Evolutionary conservation across 1,140 invertebrate genomes (phyloP).

Genomic region (Pogonus chalceus): DNA sequence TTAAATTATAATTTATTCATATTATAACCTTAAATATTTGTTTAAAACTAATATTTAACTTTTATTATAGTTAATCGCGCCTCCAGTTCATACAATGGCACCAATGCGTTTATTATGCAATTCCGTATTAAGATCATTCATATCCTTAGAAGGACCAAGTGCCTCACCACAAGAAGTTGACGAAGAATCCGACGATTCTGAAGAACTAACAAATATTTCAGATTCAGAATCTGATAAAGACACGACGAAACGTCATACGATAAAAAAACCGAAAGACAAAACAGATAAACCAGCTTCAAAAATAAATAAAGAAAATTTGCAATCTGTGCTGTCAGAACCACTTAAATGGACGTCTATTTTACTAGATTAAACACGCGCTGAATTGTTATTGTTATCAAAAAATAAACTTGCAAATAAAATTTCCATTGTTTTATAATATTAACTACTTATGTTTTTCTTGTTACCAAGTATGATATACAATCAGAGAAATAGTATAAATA

Average conservation of each 20-base stretch:
- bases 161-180: constrained; percentile 14
- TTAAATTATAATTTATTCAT: no score
- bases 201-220: not conserved
- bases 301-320: not conserved
- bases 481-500: no score
- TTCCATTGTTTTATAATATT: no score
- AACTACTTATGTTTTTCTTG: no score
- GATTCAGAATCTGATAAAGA: constrained; percentile 4
- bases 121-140: constrained; percentile 38
- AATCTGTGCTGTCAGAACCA: not conserved
- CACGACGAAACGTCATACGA: constrained; percentile 10
- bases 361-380: constrained; percentile 2
- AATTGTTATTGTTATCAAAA: no score
- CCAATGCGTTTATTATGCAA: constrained; percentile 40
- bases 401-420: no score
- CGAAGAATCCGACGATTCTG: constrained; percentile 17
- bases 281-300: not conserved
- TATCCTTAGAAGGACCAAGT: constrained; percentile 22
- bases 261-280: not conserved
- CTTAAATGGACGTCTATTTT: not conserved
- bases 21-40: constrained; percentile 11
- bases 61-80: constrained; percentile 38
- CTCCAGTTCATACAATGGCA: constrained; percentile 41
- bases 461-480: no score
- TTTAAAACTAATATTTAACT: constrained; percentile 15